phyloP scores from a whole-genome alignment of 2,888 invertebrate species.

The Andrena flavipes region DNA sequence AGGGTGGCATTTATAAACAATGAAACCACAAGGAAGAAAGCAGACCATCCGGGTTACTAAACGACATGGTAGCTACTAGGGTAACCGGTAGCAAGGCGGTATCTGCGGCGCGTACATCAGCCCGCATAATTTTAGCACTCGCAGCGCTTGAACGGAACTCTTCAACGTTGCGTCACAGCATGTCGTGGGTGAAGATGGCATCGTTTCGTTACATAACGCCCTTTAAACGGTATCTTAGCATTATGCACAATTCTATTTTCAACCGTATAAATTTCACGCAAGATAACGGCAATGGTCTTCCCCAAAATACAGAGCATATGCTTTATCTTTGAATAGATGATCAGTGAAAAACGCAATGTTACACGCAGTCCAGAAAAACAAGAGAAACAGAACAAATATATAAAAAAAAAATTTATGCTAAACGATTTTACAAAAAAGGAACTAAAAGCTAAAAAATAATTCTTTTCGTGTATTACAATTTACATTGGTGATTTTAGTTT shows the following conservation, averaged over 20 bases:
- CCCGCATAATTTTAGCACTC: slow-evolving; percentile 70
- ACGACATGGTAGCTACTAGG: slow-evolving; percentile 29
- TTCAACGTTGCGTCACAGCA: slow-evolving; percentile 63
- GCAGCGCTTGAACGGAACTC: slow-evolving; percentile 59
- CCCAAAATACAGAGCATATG: no score
- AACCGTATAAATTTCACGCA: slow-evolving; percentile 29
- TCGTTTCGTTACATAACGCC: slow-evolving; percentile 63
- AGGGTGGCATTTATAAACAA: slow-evolving; percentile 41
- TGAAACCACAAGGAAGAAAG: slow-evolving; percentile 34
- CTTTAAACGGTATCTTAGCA: slow-evolving; percentile 43
- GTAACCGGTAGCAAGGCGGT: slow-evolving; percentile 40
- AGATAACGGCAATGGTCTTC: background rate
- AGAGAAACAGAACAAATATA: no score
- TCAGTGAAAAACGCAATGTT: no score
- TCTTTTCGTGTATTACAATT: no score
- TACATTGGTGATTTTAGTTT: no score
- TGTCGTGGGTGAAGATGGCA: slow-evolving; percentile 66
- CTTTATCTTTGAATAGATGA: no score
- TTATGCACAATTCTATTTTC: slow-evolving; percentile 47
- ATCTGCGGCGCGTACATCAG: slow-evolving; percentile 53
- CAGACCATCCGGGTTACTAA: slow-evolving; percentile 35
- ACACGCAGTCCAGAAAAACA: no score
- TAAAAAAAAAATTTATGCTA: no score
- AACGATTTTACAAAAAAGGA: no score
- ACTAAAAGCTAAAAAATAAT: no score